These are phyloP conservation scores for Drosophila chauvacae DNA, from an alignment of 1,140 invertebrate genomes.

Conservation along the genomic window DNA sequence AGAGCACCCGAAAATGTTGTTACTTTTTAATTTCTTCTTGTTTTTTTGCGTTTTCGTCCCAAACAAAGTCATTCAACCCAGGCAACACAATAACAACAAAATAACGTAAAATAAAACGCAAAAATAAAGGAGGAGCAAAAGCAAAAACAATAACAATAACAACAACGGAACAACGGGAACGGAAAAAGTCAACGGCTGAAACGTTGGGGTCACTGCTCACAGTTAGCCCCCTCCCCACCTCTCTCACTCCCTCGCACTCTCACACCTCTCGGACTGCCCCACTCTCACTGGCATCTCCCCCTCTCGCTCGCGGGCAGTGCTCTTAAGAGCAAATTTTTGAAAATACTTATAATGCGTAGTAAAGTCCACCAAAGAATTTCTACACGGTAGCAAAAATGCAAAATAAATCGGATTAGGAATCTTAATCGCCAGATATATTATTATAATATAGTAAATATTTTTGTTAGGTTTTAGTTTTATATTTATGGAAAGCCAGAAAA, in stretches of 20 bases:
- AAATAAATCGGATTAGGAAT: not conserved
- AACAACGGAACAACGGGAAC: constrained; percentile 41
- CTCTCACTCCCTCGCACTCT: constrained; percentile 10
- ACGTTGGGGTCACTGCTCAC: constrained; percentile 70
- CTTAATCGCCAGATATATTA: not conserved
- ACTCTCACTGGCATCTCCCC: constrained; percentile 23
- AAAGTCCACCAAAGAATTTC: constrained; percentile 17
- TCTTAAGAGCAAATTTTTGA: constrained; percentile 30
- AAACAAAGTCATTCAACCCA: constrained; percentile 80
- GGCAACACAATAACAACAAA: constrained; percentile 66
- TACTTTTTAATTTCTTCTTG: constrained; percentile 55
- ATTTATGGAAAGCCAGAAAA: too few relatives aligned
- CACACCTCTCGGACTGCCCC: constrained; percentile 3
- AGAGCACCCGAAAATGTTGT: constrained; percentile 52
- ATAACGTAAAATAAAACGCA: constrained; percentile 77
- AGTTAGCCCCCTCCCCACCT: constrained; percentile 32
- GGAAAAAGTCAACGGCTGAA: constrained; percentile 49
- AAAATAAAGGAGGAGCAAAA: constrained; percentile 34
- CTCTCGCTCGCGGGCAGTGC: constrained; percentile 5
- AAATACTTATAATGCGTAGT: constrained; percentile 44
- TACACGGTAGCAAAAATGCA: constrained; percentile 2
- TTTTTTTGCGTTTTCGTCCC: constrained; percentile 59
- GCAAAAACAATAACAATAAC: constrained; percentile 17
- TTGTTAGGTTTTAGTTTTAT: not conserved
- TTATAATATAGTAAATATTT: not conserved